A percentile compares a stretch with the other conserved stretches of the same genome.
phyloP scores from a whole-genome alignment of 2,113 vertebrate species.

The Poicephalus gulielmi region DNA sequence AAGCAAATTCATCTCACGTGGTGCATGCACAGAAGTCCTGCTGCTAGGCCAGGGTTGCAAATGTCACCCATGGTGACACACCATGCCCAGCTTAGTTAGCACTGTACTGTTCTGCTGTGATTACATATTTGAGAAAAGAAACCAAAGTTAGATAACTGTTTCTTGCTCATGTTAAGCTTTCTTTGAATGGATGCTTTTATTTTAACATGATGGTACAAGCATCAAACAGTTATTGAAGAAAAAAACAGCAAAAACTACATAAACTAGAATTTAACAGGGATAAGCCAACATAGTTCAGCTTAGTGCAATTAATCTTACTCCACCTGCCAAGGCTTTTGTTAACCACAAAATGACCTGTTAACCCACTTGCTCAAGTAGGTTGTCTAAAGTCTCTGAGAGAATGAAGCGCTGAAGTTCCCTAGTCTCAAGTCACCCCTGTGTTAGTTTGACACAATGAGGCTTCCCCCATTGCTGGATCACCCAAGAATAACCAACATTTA shows the following conservation, averaged over 20 bases:
- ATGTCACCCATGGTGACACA: fast-evolving
- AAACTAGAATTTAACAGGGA: neutral
- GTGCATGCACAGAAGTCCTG: fast-evolving
- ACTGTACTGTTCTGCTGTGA: neutral
- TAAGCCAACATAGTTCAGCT: neutral
- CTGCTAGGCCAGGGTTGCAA: neutral
- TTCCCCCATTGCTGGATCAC: fast-evolving
- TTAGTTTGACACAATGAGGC: fast-evolving
- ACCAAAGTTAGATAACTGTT: fast-evolving
- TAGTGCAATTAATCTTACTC: neutral
- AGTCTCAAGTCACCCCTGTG: fast-evolving
- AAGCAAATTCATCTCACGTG: fast-evolving
- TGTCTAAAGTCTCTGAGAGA: neutral
- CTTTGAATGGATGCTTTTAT: neutral
- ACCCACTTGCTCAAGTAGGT: neutral
- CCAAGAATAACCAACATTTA: too few relatives aligned
- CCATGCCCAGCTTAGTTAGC: neutral
- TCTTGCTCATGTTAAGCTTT: fast-evolving
- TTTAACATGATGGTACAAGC: fast-evolving
- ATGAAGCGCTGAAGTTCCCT: fast-evolving
- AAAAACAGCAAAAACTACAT: fast-evolving
- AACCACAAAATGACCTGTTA: neutral
- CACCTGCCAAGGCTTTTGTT: neutral
- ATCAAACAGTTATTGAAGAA: fast-evolving
- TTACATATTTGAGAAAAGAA: neutral